Evolutionary conservation across 2,888 invertebrate genomes (phyloP).

Genomic region (Tyria jacobaeae): DNA sequence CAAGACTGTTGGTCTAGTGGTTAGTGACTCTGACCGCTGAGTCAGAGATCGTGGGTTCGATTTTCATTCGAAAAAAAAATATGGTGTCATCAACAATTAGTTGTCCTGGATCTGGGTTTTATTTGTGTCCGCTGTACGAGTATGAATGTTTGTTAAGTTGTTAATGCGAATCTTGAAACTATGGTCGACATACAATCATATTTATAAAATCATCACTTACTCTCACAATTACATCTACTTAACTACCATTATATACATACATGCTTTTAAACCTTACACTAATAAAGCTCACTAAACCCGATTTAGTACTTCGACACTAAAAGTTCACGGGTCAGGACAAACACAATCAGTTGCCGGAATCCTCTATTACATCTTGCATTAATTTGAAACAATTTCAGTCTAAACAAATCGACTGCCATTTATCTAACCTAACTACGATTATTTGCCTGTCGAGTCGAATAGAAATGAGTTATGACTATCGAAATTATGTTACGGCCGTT

Average conservation of each 20-base stretch:
- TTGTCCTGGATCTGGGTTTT: too few species aligned
- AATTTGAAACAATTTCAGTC: constrained; percentile 60
- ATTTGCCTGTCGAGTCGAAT: constrained; percentile 47
- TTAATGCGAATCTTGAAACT: too few species aligned
- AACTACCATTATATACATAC: not conserved
- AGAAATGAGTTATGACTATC: constrained; percentile 46
- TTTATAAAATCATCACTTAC: not conserved
- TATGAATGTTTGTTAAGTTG: too few species aligned
- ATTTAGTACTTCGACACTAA: constrained; percentile 44
- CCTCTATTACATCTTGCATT: constrained; percentile 53
- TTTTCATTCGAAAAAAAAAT: too few species aligned
- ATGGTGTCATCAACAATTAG: too few species aligned
- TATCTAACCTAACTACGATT: constrained; percentile 46
- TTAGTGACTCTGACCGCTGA: too few species aligned
- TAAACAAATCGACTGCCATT: constrained; percentile 56
- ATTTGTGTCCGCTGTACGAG: too few species aligned
- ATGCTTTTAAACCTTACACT: constrained; percentile 10
- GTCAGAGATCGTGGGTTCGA: too few species aligned
- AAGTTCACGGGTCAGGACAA: constrained; percentile 60
- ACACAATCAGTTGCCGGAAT: constrained; percentile 58
- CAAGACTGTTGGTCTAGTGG: too few species aligned
- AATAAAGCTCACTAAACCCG: constrained; percentile 49
- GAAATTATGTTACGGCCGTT: constrained; percentile 41
- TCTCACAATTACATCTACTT: not conserved
- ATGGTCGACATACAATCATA: not conserved